Evolutionary conservation across 2,113 vertebrate genomes (phyloP), one percentile per base, ranked within the genome.

Genomic region (Ellobius talpinus): DNA sequence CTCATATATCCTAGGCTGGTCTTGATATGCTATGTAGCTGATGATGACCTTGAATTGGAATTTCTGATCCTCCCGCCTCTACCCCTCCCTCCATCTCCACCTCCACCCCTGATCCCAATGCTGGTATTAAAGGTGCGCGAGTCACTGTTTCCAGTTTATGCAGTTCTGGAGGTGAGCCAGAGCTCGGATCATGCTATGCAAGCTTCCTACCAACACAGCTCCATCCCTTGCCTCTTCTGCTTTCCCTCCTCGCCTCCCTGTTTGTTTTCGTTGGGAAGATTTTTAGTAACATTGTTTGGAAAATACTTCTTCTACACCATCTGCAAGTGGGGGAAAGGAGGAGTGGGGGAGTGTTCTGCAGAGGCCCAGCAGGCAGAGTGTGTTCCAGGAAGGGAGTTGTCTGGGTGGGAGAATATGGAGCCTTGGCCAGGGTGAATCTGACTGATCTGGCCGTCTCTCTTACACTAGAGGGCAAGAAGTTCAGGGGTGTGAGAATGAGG

Each of bases 261-360:
- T 70, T 36, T 70, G 33, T 70, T 70, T 66, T 68, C 58, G 33
- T 72, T 39, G 11, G 65, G 74, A 87, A 39, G 81, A 90, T 26
- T 74, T 95, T 93, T 73, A 79, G 29, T 84, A 68, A 76, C 65
- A 45, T 91, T 95, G 29, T 96, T 96, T 81, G 78, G 66, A 50
- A 39, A 90, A 96, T 95, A 65, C n/a, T 31, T 85, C 6, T 89
- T 89, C 70, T 42, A 4, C 26, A 66, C 24, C 19, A 7, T 26
- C 50, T 93, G 58, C 26, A 50, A 95, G 58, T 73, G 73, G 45
- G 31, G 72, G 55, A 8, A 39, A 52, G 47, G 50, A 52, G 19
- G 76, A 94, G 50, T 70, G 23, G 42, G 50, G 13, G 13, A 63
- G 19, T 1, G 11, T 79, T 45, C n/a, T 87, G 55, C 73, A 1